Evolutionary conservation across 2,113 vertebrate genomes (phyloP), one percentile per base, ranked within the genome.

Genomic region (Litocranius walleri): DNA sequence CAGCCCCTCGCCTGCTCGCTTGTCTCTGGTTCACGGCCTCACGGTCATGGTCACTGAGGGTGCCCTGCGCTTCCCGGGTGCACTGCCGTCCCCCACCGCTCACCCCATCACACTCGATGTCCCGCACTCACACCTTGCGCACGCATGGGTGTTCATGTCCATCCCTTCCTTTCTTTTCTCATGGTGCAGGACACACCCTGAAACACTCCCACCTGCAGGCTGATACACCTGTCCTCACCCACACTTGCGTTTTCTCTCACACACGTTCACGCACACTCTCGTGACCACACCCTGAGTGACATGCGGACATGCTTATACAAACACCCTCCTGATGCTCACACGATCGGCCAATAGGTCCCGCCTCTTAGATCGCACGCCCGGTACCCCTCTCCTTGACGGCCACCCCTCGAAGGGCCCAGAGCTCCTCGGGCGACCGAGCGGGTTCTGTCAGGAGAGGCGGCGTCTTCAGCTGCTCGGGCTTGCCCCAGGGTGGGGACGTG

Each of bases 121-220:
- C 83, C 62, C 0, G 0, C 7, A 17, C 4, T 78, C 84, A n/a
- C 4, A 7, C 25, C 90, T 95, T 16, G 27, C 56, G 57, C 21
- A 1, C 15, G 14, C 2, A 6, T 0, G 15, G 84, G 33, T 1
- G 0, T 36, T 5, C 29, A n/a, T 5, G 19, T 48, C 56, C 1
- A 4, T 23, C 36, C 59, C 15, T n/a, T 57, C 50, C 50, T 10
- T 43, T 59, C 59, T 45, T 81, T 91, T 23, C 81, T 89, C 36
- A n/a, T n/a, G 93, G 54, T 1, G 19, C 10, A 40, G 93, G 62
- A 40, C 94, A 48, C 45, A n/a, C 36, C 64, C 36, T 27, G 62
- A 36, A 5, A 6, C 23, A 10, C 11, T 15, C 23, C 25, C 6
- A 8, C 33, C 36, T n/a, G 61, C 25, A 3, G 0, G 9, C n/a